Base-by-base conservation (phyloP, 2,888 invertebrate species). In the Neria commutata region DNA sequence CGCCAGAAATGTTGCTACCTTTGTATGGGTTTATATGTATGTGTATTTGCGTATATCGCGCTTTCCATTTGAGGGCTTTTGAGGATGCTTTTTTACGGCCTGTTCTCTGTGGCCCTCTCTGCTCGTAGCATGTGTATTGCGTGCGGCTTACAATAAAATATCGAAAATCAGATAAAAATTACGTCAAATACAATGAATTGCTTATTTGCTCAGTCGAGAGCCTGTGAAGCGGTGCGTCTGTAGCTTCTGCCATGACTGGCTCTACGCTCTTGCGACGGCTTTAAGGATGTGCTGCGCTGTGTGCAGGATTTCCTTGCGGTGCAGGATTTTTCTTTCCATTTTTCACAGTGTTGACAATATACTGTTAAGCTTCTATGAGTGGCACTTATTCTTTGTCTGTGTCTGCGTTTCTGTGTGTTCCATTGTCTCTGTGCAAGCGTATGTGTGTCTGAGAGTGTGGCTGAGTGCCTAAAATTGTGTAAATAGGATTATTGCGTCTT, bases 401-500 rank as follows among this genome's bases (percentile, higher is more conserved):
- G 40, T 52, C 5, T 14, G 26, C 10, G n/a, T 37, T n/a, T 25
- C 16, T 26, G 14, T 34, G n/a, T 52, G 24, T 40, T 21, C 24
- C 21, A 6, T n/a, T 34, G 21, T n/a, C 17, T 16, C 45, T 45
- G 16, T 45, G 16, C n/a, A 16, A n/a, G 19, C 26, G 48, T 48
- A 14, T 48, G 48, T 48, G 5, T 50, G 24, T 4, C 23, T 47
- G 47, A 10, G 14, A 21, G 14, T 42, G 2, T 42, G 23, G 46
- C n/a, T 46, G 21, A 26, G 8, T 17, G n/a, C 23, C 5, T 54
- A 54, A 60, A 61, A 63, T 61, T 61, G 48, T 48, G 48, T 34
- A 54, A 66, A 66, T 61, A 54, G 63, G 63, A 62, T 66, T 66
- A 64, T 48, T 50, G 54, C 61, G 56, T 60, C 57, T 65, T 65